Base-by-base conservation (phyloP, 2,888 invertebrate species). In the Eupithecia insigniata region DNA sequence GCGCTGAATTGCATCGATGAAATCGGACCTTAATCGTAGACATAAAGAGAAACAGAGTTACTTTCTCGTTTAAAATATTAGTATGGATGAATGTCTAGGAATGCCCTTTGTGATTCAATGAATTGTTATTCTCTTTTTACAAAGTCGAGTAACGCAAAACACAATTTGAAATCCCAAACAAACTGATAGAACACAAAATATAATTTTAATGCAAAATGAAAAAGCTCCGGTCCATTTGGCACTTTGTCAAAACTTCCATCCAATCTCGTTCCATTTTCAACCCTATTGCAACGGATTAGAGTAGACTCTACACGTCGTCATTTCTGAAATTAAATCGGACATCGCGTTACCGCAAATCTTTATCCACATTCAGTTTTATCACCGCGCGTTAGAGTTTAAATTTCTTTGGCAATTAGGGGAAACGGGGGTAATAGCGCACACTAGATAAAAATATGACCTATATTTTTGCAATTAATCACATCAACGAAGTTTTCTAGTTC, bases 141-240 rank as follows among this genome's bases (percentile, higher is more conserved):
- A 34, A 28, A 22, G 46, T 60, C 55, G n/a, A 32, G n/a, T 39
- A 55, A 43, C 36, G 39, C 39, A 10, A 51, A 67, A 70, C 39
- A 67, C 26, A 51, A 28, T 51, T 60, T 70, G 46, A 66, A 61
- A 66, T 61, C 61, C n/a, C 71, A 46, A 66, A 66, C 66, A 61
- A 39, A 71, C 58, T 64, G 55, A 74, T 69, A 69, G 64, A 74
- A 71, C 68, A 73, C 28, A 73, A 76, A 76, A 78, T 72, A 76
- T 74, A 74, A 70, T 76, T 77, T 76, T 72, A 77, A 76, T 78
- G 71, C 75, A 76, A 78, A 79, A 75, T 78, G 77, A 28, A 74
- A 77, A 76, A 70, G 70, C 74, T 73, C 67, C 76, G 74, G 39
- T 73, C 79, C 78, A 78, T 78, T 79, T 79, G 79, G 79, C 79